These are phyloP conservation scores for Philereme transversata DNA, from an alignment of 2,888 invertebrate species.

Conservation along the genomic window DNA sequence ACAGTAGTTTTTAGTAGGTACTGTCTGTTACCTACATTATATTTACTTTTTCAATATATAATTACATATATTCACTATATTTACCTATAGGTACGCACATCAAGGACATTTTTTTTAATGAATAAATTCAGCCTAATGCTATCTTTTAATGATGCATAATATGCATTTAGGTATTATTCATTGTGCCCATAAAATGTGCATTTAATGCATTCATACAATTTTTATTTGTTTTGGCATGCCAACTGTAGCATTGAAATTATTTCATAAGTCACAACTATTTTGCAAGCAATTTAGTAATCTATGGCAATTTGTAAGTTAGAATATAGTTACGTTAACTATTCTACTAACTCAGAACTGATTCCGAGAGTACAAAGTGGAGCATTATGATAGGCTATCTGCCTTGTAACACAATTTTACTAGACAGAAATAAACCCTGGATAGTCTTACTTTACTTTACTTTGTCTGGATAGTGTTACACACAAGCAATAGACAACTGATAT, in stretches of 20 bases:
- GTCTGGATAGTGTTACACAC: constrained; percentile 46
- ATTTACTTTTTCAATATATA: too few relatives aligned
- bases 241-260: constrained; percentile 1
- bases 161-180: not conserved
- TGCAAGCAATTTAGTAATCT: constrained; percentile 17
- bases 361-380: constrained; percentile 19
- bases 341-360: constrained; percentile 20
- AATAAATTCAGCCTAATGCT: not conserved
- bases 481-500: constrained; percentile 61
- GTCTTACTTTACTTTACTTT: too few relatives aligned
- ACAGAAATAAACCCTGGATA: not conserved
- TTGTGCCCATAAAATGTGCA: not conserved
- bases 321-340: constrained; percentile 12
- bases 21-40: too few relatives aligned
- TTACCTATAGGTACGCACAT: too few relatives aligned
- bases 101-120: not conserved
- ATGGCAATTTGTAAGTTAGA: constrained; percentile 24
- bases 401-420: not conserved
- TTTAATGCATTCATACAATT: too few relatives aligned
- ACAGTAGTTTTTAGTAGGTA: too few relatives aligned
- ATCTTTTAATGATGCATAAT: not conserved
- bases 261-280: not conserved
- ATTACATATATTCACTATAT: too few relatives aligned
- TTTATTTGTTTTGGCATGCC: too few relatives aligned
- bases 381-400: constrained; percentile 8